Base-by-base conservation (phyloP, 2,113 vertebrate species). In the Tyrannus savana region DNA sequence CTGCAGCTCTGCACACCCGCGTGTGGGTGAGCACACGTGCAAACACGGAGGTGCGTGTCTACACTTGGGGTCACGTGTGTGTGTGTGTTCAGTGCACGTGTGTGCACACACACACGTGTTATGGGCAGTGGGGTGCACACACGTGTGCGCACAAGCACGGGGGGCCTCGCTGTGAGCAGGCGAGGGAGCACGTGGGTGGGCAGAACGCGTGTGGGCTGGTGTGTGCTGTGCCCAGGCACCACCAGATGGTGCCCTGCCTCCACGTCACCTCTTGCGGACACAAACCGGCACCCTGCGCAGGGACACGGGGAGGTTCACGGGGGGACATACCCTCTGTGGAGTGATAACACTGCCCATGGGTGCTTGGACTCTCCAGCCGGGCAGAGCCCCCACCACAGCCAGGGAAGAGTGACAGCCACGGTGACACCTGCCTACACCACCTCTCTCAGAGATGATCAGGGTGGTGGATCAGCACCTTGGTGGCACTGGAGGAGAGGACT, bases 221-320 rank as follows among this genome's bases (percentile, higher is more conserved):
- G 0, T 75, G 84, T 84, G 80, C 95, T 81, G 73, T 84, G 81
- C 84, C 89, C 92, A 75, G 62, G 89, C 77, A 87, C 95, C 95
- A 84, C n/a, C 91, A 96, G 87, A 94, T 84, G 92, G 96, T 94
- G 90, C 92, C 93, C 82, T 82, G 78, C 53, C 37, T 76, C 85
- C n/a, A 12, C 4, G 19, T 41, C 91, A 56, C 55, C 68, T 90
- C 75, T 14, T 12, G 76, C 58, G 74, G 71, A 85, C 63, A 39
- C 46, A 33, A 84, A 66, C 31, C 39, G 27, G 66, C 49, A 63
- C 53, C 39, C 56, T 28, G n/a, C 0, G 0, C 53, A 42, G 18
- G 58, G 52, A 79, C 56, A 39, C 3, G 23, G 21, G 1, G 30
- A 8, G 21, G 31, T 27, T 83, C 64, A 44, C 3, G n/a, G 31